Evolutionary conservation across 2,113 vertebrate species (phyloP).

Genomic region (Eurystomus gularis): DNA sequence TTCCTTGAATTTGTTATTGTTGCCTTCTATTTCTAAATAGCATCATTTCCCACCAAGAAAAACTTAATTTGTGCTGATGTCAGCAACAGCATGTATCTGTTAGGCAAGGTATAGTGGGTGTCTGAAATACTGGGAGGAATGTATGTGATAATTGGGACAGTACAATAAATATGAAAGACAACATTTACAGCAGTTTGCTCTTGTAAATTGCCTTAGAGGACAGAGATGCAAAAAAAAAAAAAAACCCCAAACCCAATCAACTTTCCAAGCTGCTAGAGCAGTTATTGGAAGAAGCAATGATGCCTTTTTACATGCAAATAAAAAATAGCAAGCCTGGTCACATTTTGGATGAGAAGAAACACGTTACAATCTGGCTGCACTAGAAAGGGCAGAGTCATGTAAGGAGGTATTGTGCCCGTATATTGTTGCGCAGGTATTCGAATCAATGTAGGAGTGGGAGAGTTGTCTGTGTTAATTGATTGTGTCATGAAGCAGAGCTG

Average conservation of each 20-base stretch:
- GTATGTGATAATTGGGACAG: neutral
- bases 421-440: neutral
- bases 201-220: neutral
- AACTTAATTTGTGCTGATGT: neutral
- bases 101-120: neutral
- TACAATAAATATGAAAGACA: neutral
- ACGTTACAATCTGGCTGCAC: neutral
- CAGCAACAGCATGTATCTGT: neutral
- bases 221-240: neutral
- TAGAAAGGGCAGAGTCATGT: rapidly evolving
- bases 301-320: neutral
- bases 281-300: neutral
- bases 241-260: neutral
- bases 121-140: neutral
- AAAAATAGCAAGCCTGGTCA: neutral
- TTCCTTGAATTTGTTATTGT: slow-evolving; percentile 51
- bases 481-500: neutral
- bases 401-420: rapidly evolving
- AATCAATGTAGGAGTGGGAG: rapidly evolving
- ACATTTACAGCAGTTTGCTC: neutral
- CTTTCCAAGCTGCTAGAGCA: neutral
- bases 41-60: neutral
- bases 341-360: neutral
- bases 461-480: neutral
- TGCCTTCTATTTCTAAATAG: slow-evolving; percentile 30